phyloP scores from a whole-genome alignment of 64 coral and sea anemone genomes.

The Montipora capricornis region DNA sequence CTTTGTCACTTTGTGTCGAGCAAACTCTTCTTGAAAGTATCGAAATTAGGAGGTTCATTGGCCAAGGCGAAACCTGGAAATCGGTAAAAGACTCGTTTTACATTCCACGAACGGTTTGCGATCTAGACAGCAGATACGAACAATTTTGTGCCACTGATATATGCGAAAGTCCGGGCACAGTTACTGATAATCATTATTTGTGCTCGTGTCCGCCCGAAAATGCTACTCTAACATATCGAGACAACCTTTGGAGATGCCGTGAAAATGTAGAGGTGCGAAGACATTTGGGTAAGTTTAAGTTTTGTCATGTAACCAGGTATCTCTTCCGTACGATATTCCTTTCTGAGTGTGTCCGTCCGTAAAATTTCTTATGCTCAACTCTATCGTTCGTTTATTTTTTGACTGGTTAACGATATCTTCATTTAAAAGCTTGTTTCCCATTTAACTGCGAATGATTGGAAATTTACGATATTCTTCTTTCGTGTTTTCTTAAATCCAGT shows the following conservation, averaged over 20 bases:
- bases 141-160: neutral
- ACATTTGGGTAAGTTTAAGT: neutral
- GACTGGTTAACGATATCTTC: too few species aligned
- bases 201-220: neutral
- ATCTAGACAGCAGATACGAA: neutral
- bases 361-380: too few species aligned
- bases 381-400: too few species aligned
- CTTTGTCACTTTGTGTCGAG: neutral
- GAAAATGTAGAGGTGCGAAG: neutral
- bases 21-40: neutral
- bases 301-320: neutral
- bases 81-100: slow-evolving; percentile 1
- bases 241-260: slow-evolving; percentile 5
- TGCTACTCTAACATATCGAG: neutral
- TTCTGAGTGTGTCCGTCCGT: too few species aligned
- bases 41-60: neutral
- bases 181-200: neutral
- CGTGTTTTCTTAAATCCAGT: too few species aligned
- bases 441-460: too few species aligned
- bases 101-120: neutral
- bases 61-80: too few species aligned
- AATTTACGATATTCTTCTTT: too few species aligned
- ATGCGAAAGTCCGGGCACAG: neutral
- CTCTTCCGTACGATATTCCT: too few species aligned
- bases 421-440: too few species aligned